Base-by-base conservation (phyloP, 2,888 invertebrate species). In the Andrena praecox region DNA sequence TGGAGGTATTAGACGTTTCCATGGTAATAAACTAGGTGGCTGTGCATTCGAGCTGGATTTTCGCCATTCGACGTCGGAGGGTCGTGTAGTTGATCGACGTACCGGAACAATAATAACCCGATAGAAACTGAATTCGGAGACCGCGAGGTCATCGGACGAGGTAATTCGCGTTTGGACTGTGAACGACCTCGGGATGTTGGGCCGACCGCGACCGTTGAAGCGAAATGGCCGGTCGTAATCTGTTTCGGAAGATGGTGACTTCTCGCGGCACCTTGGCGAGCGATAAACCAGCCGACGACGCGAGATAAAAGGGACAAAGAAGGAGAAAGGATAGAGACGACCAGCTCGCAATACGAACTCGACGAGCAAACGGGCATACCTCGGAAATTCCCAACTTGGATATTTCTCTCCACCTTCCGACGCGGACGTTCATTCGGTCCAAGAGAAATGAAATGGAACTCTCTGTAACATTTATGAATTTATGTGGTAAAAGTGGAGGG, bases 211-310 rank as follows among this genome's bases (percentile, higher is more conserved):
- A 59, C 79, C 87, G 81, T 89, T 86, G 85, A 89, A 86, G 72
- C 81, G 84, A 86, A 86, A 89, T 84, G 63, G 52, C 29, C 75
- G 80, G 67, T 62, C 59, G 85, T 89, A 83, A 87, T 89, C 86
- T 80, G 80, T 85, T 85, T 75, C 70, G 76, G 54, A 70, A 67
- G 82, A 86, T 81, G 69, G 74, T 69, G 71, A 63, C 52, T 82
- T 59, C 60, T 70, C 63, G 67, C 68, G 75, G 67, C 75, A 52
- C 64, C 31, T 56, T 71, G 63, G n/a, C 50, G 52, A 27, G 35
- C 62, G 59, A 24, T 31, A 72, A 80, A 77, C 48, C 52, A 54
- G 2, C 31, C 63, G 42, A 48, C 35, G 29, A n/a, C 42, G 33
- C 35, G 54, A 63, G 68, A 77, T 52, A 10, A 24, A 10, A 31